Base-by-base conservation (phyloP, 2,113 vertebrate genomes). In the Piaya cayana region DNA sequence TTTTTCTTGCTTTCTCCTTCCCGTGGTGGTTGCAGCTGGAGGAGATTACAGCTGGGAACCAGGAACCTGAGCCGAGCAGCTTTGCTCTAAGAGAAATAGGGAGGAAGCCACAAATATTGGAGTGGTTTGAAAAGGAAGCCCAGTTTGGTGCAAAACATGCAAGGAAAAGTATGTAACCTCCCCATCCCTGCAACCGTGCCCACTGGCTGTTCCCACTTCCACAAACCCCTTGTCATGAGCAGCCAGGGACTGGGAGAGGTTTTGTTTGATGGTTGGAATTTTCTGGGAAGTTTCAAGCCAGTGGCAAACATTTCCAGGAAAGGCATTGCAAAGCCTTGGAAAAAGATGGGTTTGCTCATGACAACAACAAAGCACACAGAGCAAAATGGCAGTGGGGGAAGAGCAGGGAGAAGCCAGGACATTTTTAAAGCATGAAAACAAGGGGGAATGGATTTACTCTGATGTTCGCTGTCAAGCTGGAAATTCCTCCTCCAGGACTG, bases 291-390 rank as follows among this genome's bases (percentile, higher is more conserved):
- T 90, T 90, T 92, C 39, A 72, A 86, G 59, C 69, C 27, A 1
- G 0, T 17, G 45, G 60, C 80, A 94, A 92, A 92, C 27, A 63
- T 84, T 94, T 96, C 92, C 80, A 90, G 94, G 94, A 90, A 96
- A 71, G 55, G 71, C 15, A 37, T 74, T 88, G 64, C 53, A 45
- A 53, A 81, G 45, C 47, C 19, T 87, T 81, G 90, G 79, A 80
- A 90, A 39, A 39, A 82, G 85, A 80, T 0, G 7, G 21, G n/a
- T 87, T 87, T 85, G 70, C 52, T 87, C 3, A 0, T 20, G 43
- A 18, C 22, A 71, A 60, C 36, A 74, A 77, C 82, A 83, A 49
- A 82, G 36, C 13, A 5, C 50, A 11, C 0, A 0, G n/a, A 77
- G 55, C 37, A 53, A 74, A 83, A 83, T 16, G 45, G 84, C 23